Evolutionary conservation across 1,140 invertebrate species (phyloP), one percentile per base, ranked within the genome.

Genomic region (Leptonema lineaticorne): DNA sequence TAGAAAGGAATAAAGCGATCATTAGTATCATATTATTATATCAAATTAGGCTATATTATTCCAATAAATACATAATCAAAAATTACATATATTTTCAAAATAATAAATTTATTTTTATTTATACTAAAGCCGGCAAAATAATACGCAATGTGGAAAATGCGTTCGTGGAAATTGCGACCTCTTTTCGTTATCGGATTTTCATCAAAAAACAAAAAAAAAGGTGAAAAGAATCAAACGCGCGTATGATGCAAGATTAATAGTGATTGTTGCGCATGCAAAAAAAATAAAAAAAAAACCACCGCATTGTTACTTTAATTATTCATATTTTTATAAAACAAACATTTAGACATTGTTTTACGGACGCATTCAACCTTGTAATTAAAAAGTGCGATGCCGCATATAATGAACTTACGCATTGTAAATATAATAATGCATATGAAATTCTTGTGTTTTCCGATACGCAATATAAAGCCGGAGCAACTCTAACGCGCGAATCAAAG

Each of bases 281-380:
- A 14, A 11, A 41, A 16, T 41, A n/a, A n/a, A n/a, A n/a, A n/a
- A n/a, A n/a, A n/a, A n/a, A n/a, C n/a, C n/a, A n/a, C n/a, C n/a
- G 37, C 37, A 41, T 41, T 41, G 37, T 41, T 41, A 41, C 16
- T 41, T 9, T 41, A 41, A 41, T 41, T 41, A 16, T 41, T 14
- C 11, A 9, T 41, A 41, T 16, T 41, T n/a, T n/a, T n/a, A n/a
- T n/a, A n/a, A n/a, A n/a, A n/a, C n/a, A n/a, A n/a, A n/a, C n/a
- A n/a, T n/a, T n/a, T n/a, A n/a, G n/a, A 18, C 24, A 20, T 53
- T 53, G 48, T 26, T 22, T 26, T 14, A 18, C 24, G 30, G 48
- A 53, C 22, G 48, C 48, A 53, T 53, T 53, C 48, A 53, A 53
- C 48, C 24, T 58, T 27, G 26, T 58, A 27, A 58, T 58, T 58